Evolutionary conservation across 2,113 vertebrate genomes (phyloP), one percentile per base, ranked within the genome.

Genomic region (Sinocyclocheilus anophthalmus): DNA sequence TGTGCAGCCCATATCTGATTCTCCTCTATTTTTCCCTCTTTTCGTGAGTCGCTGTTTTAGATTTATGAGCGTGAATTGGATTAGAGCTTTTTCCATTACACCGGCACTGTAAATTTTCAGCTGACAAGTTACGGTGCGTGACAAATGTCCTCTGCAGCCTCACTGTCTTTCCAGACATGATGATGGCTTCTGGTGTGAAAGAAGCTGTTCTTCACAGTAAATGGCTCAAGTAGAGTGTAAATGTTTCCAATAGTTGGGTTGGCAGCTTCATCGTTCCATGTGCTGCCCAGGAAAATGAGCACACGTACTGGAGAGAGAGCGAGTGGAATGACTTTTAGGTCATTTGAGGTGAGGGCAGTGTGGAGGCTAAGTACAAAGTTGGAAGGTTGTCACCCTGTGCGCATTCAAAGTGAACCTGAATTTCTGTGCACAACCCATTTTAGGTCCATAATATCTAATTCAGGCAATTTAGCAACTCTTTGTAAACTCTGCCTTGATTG

Each of bases 81-180:
- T 92, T 90, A 86, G 81, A 88, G 84, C 87, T 76, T 65, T 89
- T 89, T 90, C 90, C 90, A 91, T 92, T 91, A 90, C 86, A 86
- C 78, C 30, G 5, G n/a, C 73, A 88, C 81, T 89, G 87, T 93
- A 90, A 91, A 92, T 93, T 88, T 90, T 83, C 85, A 61, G 78
- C 86, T 87, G 90, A 92, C 88, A 87, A 85, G 65, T 85, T 90
- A 82, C 69, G 80, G 61, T 42, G 88, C 78, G 73, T 91, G 87
- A 89, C 88, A 87, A 88, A 92, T 90, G 79, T 90, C 87, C 89
- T 86, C 79, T 87, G 88, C 80, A 45, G 67, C 55, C 86, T 75
- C 75, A 83, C 85, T 81, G 78, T 77, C 85, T 88, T 84, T 88
- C 81, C 59, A 75, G 83, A 88, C 86, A 59, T 55, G 30, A 75